Evolutionary conservation across 2,888 invertebrate species (phyloP).

Genomic region (Blastobasis lacticolella): DNA sequence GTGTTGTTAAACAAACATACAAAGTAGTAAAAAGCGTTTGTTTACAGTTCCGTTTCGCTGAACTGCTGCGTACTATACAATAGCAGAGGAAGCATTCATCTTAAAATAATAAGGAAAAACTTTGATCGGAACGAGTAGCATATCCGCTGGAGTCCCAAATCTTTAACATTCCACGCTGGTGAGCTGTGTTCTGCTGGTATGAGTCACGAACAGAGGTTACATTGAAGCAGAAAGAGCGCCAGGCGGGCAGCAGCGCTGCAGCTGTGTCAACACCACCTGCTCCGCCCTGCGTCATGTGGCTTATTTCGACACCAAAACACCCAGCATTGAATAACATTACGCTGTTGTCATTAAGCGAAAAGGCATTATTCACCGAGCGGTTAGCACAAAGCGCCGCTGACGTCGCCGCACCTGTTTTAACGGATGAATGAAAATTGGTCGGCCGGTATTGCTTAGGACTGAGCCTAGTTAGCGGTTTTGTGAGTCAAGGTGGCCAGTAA

Average conservation of each 20-base stretch:
- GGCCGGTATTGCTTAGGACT: constrained; percentile 7
- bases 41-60: no score
- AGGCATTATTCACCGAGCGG: constrained; percentile 26
- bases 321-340: constrained; percentile 34
- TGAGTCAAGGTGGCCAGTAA: no score
- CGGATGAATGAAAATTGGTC: constrained; percentile 29
- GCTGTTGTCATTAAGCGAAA: constrained; percentile 24
- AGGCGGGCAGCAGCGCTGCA: constrained; percentile 21
- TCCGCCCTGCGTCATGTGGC: constrained; percentile 56
- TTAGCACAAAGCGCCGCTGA: constrained; percentile 23
- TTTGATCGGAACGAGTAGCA: no score
- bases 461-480: no score
- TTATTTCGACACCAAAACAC: constrained; percentile 43
- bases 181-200: constrained; percentile 9
- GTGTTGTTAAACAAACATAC: no score
- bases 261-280: constrained; percentile 49
- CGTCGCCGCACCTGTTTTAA: constrained; percentile 25
- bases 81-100: no score
- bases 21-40: no score
- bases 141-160: no score
- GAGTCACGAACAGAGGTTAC: constrained; percentile 33
- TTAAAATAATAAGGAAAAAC: no score
- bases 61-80: no score
- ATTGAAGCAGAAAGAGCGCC: constrained; percentile 18
- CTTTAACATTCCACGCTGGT: no score